phyloP scores from a whole-genome alignment of 2,113 vertebrate genomes.

The Pogona vitticeps region DNA sequence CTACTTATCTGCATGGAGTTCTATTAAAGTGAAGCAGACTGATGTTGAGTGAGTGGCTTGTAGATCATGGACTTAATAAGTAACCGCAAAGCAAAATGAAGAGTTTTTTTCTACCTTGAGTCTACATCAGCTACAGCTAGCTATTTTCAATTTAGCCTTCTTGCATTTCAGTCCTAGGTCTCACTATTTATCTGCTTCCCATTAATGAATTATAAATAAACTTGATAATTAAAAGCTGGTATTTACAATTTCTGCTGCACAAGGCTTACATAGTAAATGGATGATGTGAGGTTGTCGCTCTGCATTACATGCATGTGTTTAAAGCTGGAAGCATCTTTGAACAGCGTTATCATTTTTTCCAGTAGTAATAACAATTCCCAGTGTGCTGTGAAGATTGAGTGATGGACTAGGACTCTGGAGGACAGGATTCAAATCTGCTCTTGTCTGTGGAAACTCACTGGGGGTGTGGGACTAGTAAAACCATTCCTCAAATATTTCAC shows the following conservation, averaged over 20 bases:
- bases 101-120: slow-evolving; percentile 7
- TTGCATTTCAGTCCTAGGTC: slow-evolving; percentile 21
- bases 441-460: no score
- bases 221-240: slow-evolving; percentile 52
- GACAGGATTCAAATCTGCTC: no score
- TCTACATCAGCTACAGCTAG: slow-evolving; percentile 10
- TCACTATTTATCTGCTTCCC: slow-evolving; percentile 33
- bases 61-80: slow-evolving; percentile 29
- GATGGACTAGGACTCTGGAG: no score
- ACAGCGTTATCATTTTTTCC: slow-evolving; percentile 51
- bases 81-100: slow-evolving; percentile 59
- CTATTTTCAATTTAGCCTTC: slow-evolving; percentile 37
- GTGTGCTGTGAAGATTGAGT: no score
- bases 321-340: slow-evolving; percentile 31
- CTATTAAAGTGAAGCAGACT: slow-evolving; percentile 3
- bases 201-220: slow-evolving; percentile 60
- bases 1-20: neutral
- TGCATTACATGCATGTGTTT: slow-evolving; percentile 37
- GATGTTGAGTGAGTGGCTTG: neutral
- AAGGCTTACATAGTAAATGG: neutral
- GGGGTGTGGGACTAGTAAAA: no score
- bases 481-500: no score
- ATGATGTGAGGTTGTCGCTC: slow-evolving; percentile 33
- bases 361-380: slow-evolving; percentile 45
- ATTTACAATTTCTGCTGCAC: slow-evolving; percentile 34